Evolutionary conservation across 2,888 invertebrate species (phyloP).

Genomic region (Plagodis pulveraria): DNA sequence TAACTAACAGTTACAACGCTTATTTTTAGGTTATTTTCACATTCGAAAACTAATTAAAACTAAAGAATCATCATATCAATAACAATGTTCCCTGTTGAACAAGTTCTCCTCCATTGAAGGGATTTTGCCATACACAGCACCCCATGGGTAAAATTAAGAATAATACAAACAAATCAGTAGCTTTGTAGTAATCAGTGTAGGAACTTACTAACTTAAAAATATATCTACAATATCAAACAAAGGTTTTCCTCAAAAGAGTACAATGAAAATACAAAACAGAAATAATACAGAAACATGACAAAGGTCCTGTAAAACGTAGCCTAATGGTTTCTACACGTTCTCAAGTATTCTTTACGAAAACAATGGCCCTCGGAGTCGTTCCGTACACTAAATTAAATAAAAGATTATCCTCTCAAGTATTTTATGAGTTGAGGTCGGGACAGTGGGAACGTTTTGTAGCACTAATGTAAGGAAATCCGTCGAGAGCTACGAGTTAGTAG

Average conservation of each 20-base stretch:
- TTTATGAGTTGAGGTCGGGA: constrained; percentile 20
- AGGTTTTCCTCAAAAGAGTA: neutral
- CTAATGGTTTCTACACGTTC: constrained; percentile 35
- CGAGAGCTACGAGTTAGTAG: no score
- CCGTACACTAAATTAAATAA: constrained; percentile 30
- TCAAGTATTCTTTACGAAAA: constrained; percentile 38
- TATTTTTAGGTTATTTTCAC: no score
- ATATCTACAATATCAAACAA: neutral
- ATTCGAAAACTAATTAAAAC: no score
- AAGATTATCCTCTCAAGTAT: constrained; percentile 25
- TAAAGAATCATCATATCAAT: no score
- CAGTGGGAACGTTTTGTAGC: neutral
- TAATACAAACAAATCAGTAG: no score
- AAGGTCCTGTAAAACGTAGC: constrained; percentile 31
- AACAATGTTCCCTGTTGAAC: no score
- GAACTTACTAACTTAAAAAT: no score
- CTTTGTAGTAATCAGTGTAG: no score
- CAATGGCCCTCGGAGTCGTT: constrained; percentile 31
- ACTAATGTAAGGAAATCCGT: constrained; percentile 2
- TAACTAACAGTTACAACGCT: no score
- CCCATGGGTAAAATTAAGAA: no score
- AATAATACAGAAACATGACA: constrained; percentile 25
- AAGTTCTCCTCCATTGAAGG: no score
- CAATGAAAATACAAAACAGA: constrained; percentile 24
- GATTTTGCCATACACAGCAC: no score